Evolutionary conservation across 2,797 vertebrate species (phyloP).

Genomic region (Myotis planiceps): DNA sequence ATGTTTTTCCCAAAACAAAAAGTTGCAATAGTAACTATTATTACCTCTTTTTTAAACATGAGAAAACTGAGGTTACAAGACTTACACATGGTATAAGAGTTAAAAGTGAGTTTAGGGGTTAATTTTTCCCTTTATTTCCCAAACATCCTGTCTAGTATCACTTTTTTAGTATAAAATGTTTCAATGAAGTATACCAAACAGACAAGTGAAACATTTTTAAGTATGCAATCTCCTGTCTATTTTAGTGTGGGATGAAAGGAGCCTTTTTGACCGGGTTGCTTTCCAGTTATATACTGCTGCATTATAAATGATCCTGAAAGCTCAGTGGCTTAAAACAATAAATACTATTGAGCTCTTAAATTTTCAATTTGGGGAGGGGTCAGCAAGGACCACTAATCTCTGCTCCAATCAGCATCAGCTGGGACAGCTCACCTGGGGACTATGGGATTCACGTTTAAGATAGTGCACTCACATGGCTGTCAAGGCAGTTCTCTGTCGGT

Average conservation of each 20-base stretch:
- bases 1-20: background rate
- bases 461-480: background rate
- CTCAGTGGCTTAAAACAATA: background rate
- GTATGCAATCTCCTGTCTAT: background rate
- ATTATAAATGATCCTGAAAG: background rate
- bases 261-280: background rate
- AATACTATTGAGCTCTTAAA: background rate
- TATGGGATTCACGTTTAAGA: background rate
- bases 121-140: background rate
- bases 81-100: background rate
- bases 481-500: background rate
- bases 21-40: background rate
- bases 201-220: background rate
- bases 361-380: background rate
- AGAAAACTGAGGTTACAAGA: background rate
- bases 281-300: background rate
- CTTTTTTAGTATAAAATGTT: background rate
- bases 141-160: background rate
- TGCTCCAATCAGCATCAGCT: background rate
- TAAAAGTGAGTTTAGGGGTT: background rate
- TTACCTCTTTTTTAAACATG: background rate
- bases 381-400: background rate
- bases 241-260: background rate
- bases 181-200: background rate
- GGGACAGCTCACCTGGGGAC: background rate